A percentile compares a stretch with the other conserved stretches of the same genome.
Evolutionary conservation across 2,113 vertebrate genomes (phyloP).

Genomic region (Tretioscincus oriximinensis): DNA sequence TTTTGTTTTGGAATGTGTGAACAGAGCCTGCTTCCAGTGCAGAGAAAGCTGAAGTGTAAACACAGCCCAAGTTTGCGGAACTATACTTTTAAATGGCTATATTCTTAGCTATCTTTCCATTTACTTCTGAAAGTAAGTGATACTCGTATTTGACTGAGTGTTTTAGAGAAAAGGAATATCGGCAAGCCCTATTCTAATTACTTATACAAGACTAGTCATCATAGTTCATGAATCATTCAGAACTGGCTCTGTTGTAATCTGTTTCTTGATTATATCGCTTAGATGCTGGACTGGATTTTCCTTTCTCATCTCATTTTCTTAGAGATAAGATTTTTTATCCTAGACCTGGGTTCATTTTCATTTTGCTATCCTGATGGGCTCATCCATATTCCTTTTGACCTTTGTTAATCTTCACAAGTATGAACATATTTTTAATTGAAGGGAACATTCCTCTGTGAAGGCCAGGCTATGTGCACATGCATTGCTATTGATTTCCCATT

Average conservation of each 20-base stretch:
- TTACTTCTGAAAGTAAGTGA: constrained; percentile 34
- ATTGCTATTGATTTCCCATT: constrained; percentile 47
- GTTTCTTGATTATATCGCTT: constrained; percentile 53
- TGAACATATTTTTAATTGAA: constrained; percentile 30
- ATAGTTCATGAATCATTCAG: constrained; percentile 63
- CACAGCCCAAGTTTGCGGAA: background rate
- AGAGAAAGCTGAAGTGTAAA: background rate
- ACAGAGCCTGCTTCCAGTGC: too few relatives aligned
- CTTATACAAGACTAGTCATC: constrained; percentile 35
- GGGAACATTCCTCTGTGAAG: constrained; percentile 36
- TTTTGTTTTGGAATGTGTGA: too few relatives aligned
- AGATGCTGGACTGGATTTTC: constrained; percentile 46
- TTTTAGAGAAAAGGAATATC: constrained; percentile 17
- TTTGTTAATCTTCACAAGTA: constrained; percentile 45
- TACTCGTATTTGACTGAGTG: constrained; percentile 12
- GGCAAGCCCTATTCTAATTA: constrained; percentile 51
- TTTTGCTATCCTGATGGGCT: constrained; percentile 22
- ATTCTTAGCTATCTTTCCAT: constrained; percentile 24
- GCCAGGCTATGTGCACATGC: constrained; percentile 31
- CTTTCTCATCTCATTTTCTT: constrained; percentile 42
- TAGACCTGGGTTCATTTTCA: constrained; percentile 25
- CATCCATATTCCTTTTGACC: constrained; percentile 24
- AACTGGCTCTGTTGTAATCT: constrained; percentile 49
- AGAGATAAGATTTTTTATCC: constrained; percentile 28
- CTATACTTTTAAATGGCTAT: background rate